Evolutionary conservation across 2,113 vertebrate species (phyloP), one percentile per base, ranked within the genome.

Genomic region (Ramphastos sulfuratus): DNA sequence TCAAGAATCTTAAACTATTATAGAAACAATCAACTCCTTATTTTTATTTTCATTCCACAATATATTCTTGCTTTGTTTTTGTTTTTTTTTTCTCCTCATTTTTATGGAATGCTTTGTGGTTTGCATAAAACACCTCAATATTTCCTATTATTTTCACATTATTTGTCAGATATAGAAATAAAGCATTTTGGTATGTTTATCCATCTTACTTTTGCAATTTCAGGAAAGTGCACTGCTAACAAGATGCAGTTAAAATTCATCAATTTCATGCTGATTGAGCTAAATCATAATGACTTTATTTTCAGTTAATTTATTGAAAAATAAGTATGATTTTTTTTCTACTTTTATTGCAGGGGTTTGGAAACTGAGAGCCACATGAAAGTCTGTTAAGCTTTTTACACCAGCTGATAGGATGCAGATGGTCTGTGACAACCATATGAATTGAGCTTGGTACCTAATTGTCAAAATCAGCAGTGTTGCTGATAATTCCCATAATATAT

Each of bases 281-380:
- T 94, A 93, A 94, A 95, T 15, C 77, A 30, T 52, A 91, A 92
- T 81, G 11, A 10, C 19, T 90, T 92, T 84, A 63, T 35, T 25
- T 85, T 88, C 89, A 71, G 61, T 85, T 75, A 92, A 85, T 84
- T 6, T 82, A 85, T 92, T 58, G 44, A 93, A 92, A 92, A 92
- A 85, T 77, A 69, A 70, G 30, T 54, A 67, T 56, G 58, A 48
- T 61, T 67, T 85, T 91, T 44, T 46, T 46, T 18, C 44, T 12
- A 13, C 17, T 82, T 39, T 59, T 93, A 86, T 74, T 67, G 7
- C 10, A 88, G 28, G 44, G 9, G 27, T 95, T 83, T 92, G 54
- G 9, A 74, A 86, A 25, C 66, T 59, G 25, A 92, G 35, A 95
- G n/a, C 9, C 15, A 63, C 79, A 46, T 48, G 75, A 92, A 90